These are phyloP conservation scores for Phoronis australis DNA, from an alignment of 2,888 invertebrate genomes.

Conservation along the genomic window DNA sequence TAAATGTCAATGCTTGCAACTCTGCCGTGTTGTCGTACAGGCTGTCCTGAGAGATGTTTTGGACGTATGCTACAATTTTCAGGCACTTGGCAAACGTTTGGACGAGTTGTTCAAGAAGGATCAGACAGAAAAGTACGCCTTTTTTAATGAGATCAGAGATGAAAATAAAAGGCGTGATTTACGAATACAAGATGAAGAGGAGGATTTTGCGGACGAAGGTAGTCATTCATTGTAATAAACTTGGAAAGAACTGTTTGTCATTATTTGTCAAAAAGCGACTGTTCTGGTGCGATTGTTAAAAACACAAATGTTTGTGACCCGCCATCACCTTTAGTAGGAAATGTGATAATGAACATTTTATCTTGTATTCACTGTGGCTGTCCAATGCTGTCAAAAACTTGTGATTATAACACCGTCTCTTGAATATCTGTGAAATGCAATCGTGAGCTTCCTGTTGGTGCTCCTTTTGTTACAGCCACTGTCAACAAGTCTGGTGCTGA, in stretches of 20 bases:
- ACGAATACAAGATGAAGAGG: slow-evolving; percentile 61
- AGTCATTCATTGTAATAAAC: no score
- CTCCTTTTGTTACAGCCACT: slow-evolving; percentile 30
- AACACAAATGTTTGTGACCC: no score
- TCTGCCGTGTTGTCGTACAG: no score
- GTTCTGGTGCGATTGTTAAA: no score
- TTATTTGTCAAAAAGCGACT: no score
- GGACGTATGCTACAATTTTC: slow-evolving; percentile 2
- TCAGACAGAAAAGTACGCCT: slow-evolving; percentile 40
- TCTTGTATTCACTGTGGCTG: background rate
- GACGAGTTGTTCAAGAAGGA: slow-evolving; percentile 86
- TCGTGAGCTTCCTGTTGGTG: no score
- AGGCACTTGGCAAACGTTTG: slow-evolving; percentile 78
- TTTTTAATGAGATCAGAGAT: slow-evolving; percentile 47
- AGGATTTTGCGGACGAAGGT: slow-evolving; percentile 87
- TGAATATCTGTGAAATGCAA: background rate
- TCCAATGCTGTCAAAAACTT: background rate
- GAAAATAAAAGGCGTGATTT: slow-evolving; percentile 52
- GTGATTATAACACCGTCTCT: background rate
- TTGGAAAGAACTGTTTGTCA: no score
- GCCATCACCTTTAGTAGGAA: no score
- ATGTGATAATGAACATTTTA: background rate
- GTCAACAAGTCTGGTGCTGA: slow-evolving; percentile 45
- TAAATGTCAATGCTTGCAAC: no score
- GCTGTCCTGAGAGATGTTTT: slow-evolving; percentile 1